phyloP scores from a whole-genome alignment of 2,797 vertebrate species.

The Forpus xanthops region DNA sequence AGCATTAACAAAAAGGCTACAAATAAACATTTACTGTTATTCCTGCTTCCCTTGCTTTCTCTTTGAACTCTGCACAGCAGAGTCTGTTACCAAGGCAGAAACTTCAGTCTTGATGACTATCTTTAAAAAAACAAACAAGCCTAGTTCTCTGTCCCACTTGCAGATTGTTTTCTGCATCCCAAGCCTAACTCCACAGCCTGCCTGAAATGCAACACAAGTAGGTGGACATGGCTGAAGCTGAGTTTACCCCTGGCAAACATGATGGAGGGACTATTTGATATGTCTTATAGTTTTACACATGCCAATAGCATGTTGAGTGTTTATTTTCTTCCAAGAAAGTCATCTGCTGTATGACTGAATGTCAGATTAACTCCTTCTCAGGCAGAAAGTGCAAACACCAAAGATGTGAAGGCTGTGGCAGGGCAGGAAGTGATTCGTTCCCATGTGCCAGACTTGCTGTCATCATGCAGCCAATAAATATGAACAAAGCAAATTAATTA shows the following conservation, averaged over 20 bases:
- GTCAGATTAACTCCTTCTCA: background rate
- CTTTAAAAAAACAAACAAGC: background rate
- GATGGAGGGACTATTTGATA: background rate
- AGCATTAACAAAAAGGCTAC: background rate
- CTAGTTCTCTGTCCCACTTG: background rate
- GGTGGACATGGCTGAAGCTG: background rate
- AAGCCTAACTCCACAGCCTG: background rate
- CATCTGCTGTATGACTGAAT: background rate
- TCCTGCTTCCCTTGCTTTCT: constrained; percentile 1
- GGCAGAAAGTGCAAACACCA: background rate
- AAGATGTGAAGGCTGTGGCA: background rate
- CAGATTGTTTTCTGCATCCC: background rate
- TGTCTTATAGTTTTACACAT: background rate
- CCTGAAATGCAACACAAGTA: background rate
- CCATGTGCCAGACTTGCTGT: background rate
- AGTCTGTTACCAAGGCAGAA: background rate
- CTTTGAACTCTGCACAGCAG: background rate
- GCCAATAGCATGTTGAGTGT: background rate
- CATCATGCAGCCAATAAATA: background rate
- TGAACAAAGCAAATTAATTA: background rate
- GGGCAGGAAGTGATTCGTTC: background rate
- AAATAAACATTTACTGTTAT: background rate
- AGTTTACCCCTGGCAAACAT: background rate
- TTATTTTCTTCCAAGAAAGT: background rate
- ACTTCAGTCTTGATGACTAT: background rate